phyloP scores from a whole-genome alignment of 2,113 vertebrate species.

The Psilopogon haemacephalus region DNA sequence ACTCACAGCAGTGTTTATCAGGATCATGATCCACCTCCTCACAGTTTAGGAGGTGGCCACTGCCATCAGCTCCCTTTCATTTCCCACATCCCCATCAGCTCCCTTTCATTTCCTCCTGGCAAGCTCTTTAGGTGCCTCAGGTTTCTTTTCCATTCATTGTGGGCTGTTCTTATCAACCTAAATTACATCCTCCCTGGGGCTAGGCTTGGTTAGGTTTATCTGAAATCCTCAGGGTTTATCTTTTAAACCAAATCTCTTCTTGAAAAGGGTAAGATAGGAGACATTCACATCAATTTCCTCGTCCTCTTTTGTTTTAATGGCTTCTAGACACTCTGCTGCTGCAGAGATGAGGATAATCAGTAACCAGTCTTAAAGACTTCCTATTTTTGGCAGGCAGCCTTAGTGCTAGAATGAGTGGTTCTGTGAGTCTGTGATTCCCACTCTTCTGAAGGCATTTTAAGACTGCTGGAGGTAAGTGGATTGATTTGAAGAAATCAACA shows the following conservation, averaged over 20 bases:
- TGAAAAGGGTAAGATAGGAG: not conserved
- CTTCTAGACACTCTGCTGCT: not conserved
- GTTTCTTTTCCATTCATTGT: not conserved
- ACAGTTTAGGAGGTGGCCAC: not conserved
- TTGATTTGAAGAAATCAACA: not conserved
- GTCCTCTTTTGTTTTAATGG: not conserved
- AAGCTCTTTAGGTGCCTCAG: not conserved
- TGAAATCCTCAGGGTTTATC: not conserved
- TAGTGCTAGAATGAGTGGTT: not conserved
- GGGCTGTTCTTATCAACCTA: not conserved
- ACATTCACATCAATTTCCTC: not conserved
- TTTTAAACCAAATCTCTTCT: not conserved
- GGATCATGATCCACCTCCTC: not conserved
- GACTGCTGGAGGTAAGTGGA: not conserved
- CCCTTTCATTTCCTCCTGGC: not conserved
- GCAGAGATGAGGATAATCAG: slow-evolving; percentile 27
- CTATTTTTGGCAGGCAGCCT: not conserved
- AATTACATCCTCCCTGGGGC: not conserved
- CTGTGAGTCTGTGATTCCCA: not conserved
- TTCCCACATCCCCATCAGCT: not conserved
- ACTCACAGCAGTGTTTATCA: not conserved
- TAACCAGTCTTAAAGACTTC: not conserved
- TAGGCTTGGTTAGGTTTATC: not conserved
- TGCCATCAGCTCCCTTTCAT: not conserved
- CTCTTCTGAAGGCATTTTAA: not conserved